These are phyloP conservation scores for Leptinotarsa peninsularis DNA, from an alignment of 2,888 invertebrate species.

Conservation along the genomic window DNA sequence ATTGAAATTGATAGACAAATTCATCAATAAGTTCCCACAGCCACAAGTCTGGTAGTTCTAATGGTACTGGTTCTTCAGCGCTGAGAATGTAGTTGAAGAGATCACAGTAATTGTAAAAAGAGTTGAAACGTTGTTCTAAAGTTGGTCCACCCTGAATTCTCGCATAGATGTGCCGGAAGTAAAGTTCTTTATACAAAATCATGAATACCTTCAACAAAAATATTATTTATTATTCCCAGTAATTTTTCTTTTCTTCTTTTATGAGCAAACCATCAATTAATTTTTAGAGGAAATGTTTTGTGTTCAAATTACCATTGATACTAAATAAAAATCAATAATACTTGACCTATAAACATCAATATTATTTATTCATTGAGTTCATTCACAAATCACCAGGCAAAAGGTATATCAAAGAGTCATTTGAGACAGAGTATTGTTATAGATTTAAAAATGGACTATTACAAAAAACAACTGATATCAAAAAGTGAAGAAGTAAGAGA, in stretches of 20 bases:
- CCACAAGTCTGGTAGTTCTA: conserved; percentile 98
- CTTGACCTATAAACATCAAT: conserved; percentile 8
- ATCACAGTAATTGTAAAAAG: conserved; percentile 98
- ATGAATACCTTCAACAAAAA: conserved; percentile 80
- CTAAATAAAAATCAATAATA: conserved; percentile 20
- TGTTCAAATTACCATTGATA: background rate
- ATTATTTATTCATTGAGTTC: conserved; percentile 14
- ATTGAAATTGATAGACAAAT: conserved; percentile 98
- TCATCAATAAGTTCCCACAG: conserved; percentile 99
- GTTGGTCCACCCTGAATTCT: conserved; percentile 90
- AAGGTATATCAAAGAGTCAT: background rate
- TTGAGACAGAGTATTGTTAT: background rate
- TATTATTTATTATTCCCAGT: background rate
- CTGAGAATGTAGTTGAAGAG: conserved; percentile 96
- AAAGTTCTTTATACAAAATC: conserved; percentile 96
- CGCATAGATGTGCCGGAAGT: conserved; percentile 97
- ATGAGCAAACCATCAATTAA: background rate
- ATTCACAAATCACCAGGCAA: background rate
- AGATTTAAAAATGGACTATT: conserved; percentile 55
- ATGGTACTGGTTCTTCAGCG: conserved; percentile 85
- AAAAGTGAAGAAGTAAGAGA: conserved; percentile 54
- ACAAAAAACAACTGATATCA: conserved; percentile 54
- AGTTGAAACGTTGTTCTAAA: conserved; percentile 91
- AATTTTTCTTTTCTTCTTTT: too few species aligned
- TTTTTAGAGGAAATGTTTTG: background rate